These are phyloP conservation scores for Cephalopholis sonnerati DNA, from an alignment of 2,113 vertebrate genomes.

Conservation along the genomic window DNA sequence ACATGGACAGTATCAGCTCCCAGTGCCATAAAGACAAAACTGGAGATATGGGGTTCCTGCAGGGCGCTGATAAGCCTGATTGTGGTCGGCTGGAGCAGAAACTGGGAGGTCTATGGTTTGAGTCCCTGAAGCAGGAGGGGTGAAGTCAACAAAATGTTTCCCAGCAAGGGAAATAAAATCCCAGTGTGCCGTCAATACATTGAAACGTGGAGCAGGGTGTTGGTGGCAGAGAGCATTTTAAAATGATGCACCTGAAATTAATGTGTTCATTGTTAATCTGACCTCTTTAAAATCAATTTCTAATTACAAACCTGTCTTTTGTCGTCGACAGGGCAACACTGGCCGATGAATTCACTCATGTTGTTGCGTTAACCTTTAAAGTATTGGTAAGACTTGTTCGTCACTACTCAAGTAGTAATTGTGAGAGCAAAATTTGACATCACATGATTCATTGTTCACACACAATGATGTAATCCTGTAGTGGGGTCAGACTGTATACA, in stretches of 20 bases:
- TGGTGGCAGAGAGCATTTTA: background rate
- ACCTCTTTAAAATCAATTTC: background rate
- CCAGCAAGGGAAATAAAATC: background rate
- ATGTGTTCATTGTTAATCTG: background rate
- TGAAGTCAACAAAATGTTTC: background rate
- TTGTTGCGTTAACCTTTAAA: background rate
- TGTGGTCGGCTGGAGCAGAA: conserved; percentile 6
- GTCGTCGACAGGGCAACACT: background rate
- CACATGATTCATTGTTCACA: background rate
- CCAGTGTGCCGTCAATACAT: background rate
- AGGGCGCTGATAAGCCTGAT: conserved; percentile 36
- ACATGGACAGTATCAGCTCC: background rate
- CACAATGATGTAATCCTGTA: background rate
- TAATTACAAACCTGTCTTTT: background rate
- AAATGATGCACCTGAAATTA: background rate
- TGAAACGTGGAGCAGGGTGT: background rate
- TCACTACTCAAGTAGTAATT: background rate
- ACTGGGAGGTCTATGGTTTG: background rate
- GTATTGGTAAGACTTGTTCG: background rate
- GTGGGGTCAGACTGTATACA: background rate
- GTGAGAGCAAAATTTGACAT: background rate
- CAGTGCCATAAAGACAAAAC: conserved; percentile 21
- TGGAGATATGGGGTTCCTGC: conserved; percentile 38
- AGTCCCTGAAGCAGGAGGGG: background rate
- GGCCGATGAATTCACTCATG: background rate